Base-by-base conservation (phyloP, 2,797 vertebrate genomes). In the Tokudaia muenninki region DNA sequence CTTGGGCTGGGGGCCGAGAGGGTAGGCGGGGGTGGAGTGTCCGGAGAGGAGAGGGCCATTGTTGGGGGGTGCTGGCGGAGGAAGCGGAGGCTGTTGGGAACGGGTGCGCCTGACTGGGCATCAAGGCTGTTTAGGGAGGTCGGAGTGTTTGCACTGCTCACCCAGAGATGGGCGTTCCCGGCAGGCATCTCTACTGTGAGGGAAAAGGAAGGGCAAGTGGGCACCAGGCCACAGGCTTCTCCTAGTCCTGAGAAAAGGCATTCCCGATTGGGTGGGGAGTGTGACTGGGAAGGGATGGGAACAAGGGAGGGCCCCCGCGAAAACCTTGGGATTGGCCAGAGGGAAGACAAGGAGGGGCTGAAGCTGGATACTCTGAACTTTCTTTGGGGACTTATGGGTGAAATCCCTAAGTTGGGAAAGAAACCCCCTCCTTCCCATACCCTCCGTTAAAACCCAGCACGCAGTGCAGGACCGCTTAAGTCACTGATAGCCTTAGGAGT, bases 141-240 rank as follows among this genome's bases (percentile, higher is more conserved):
- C 84, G 78, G 92, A 37, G 94, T 98, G 94, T 97, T 97, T 97
- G 97, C 96, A 77, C 95, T 90, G 97, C 93, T 96, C 90, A 95
- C 97, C 97, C 96, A 97, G 95, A 95, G 82, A 95, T 86, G 97
- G 98, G 98, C 75, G 98, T 97, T 95, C 67, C 97, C 92, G 1
- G 83, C 86, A 92, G 2, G 80, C 89, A 92, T 95, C 95, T 94
- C 59, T 2, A n/a, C 44, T 37, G 95, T 57, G 95, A 94, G 79
- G 79, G 77, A 90, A 96, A 84, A 87, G 93, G 94, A 89, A 96
- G 97, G 97, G 96, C 52, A n/a, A 91, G 37, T 79, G 92, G 97
- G 97, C 94, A 90, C 81, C 21, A 3, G 7, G 96, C 98, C 97
- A 97, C 87, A 5, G 13, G 95, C 81, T 96, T 83, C 14, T 57